A percentile compares a stretch with the other conserved stretches of the same genome.
Conservation (phyloP, 1,140 invertebrate genomes). For the Aphelinus certus region DNA sequence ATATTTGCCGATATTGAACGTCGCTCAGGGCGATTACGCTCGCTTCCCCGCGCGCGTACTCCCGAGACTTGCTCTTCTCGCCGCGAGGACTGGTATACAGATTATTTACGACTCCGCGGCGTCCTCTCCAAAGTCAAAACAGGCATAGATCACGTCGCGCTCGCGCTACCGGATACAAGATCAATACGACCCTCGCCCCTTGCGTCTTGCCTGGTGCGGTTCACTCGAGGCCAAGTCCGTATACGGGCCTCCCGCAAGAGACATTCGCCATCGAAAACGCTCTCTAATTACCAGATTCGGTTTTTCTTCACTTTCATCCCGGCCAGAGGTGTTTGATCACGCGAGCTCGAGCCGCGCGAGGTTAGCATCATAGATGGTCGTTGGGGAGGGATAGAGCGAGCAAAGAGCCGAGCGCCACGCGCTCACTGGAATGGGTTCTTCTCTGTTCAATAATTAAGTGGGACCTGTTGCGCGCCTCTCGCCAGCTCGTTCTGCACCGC, state of each 20-base stretch:
- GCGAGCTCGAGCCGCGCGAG: constrained; percentile 20
- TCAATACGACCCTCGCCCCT: constrained; percentile 50
- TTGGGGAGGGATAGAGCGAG: background rate
- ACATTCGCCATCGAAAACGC: constrained; percentile 43
- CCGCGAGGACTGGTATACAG: background rate
- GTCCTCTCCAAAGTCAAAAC: constrained; percentile 50
- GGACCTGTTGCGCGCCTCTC: constrained; percentile 63
- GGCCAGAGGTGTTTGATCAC: constrained; percentile 53
- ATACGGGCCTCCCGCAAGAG: constrained; percentile 48
- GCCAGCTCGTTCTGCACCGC: constrained; percentile 43
- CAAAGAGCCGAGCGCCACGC: constrained; percentile 11
- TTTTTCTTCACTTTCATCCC: constrained; percentile 40
- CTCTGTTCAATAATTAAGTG: constrained; percentile 66
- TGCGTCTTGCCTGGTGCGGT: no score
- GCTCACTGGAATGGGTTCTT: constrained; percentile 47
- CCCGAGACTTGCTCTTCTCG: background rate
- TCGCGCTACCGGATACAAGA: constrained; percentile 56
- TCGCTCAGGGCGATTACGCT: background rate
- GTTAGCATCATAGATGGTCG: constrained; percentile 44
- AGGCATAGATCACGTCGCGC: constrained; percentile 60
- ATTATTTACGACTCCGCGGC: constrained; percentile 17
- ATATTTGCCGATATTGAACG: constrained; percentile 42
- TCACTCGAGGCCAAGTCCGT: no score
- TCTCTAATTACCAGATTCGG: constrained; percentile 33
- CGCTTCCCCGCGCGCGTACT: background rate